phyloP scores from a whole-genome alignment of 2,113 vertebrate genomes.

The Ophthalmolycus amberensis region DNA sequence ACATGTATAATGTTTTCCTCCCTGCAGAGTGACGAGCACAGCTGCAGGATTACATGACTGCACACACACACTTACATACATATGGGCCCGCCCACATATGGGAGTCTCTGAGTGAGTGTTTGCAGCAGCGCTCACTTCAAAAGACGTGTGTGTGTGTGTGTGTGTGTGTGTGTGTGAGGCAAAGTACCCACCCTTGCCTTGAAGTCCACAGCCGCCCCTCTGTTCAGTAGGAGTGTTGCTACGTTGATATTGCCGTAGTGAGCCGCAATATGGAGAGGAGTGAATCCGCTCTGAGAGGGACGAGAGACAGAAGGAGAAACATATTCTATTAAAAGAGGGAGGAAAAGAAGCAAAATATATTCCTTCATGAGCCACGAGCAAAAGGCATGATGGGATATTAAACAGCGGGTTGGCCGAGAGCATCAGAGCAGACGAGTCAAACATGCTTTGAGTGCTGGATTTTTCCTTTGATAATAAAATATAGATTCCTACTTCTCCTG shows the following conservation, averaged over 20 bases:
- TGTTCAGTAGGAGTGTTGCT: conserved; percentile 94
- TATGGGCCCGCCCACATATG: neutral
- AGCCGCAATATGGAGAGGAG: conserved; percentile 94
- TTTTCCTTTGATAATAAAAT: neutral
- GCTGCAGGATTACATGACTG: conserved; percentile 47
- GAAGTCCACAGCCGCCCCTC: conserved; percentile 95
- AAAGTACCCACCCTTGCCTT: conserved; percentile 89
- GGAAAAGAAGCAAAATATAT: conserved; percentile 48
- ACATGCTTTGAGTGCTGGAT: conserved; percentile 24
- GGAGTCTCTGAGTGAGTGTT: conserved; percentile 1
- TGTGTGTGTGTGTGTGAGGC: neutral
- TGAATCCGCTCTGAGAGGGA: conserved; percentile 92
- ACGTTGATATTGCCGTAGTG: conserved; percentile 98
- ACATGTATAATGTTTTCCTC: neutral
- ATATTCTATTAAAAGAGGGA: conserved; percentile 32
- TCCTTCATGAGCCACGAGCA: conserved; percentile 19
- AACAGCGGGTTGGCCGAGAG: conserved; percentile 22
- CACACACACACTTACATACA: conserved; percentile 1
- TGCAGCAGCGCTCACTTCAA: conserved; percentile 36
- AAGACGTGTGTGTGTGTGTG: neutral
- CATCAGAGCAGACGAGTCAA: conserved; percentile 27
- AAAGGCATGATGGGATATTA: conserved; percentile 52
- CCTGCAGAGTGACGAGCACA: conserved; percentile 62
- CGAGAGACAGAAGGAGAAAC: conserved; percentile 54
- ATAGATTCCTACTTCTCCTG: neutral